phyloP scores from a whole-genome alignment of 2,797 vertebrate genomes.

The Chromis chromis region DNA sequence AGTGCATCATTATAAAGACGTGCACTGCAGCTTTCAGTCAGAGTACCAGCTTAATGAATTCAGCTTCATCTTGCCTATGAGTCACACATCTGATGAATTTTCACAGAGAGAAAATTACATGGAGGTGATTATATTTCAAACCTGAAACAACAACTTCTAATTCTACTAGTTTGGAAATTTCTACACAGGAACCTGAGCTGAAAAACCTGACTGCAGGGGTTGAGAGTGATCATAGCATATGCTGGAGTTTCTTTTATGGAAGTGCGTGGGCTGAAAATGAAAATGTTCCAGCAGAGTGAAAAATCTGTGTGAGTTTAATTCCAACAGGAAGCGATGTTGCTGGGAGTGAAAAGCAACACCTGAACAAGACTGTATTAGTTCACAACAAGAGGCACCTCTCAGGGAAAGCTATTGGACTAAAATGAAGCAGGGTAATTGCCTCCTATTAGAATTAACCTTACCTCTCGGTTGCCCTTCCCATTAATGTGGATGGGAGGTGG shows the following conservation, averaged over 20 bases:
- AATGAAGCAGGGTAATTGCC: background rate
- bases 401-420: background rate
- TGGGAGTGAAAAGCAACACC: constrained; percentile 10
- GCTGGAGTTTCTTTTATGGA: constrained; percentile 1
- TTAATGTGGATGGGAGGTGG: constrained; percentile 88
- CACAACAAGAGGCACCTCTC: background rate
- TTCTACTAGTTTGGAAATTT: background rate
- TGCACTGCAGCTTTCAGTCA: constrained; percentile 19
- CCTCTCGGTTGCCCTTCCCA: constrained; percentile 86
- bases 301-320: constrained; percentile 14
- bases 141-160: background rate
- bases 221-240: too few relatives aligned
- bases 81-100: background rate
- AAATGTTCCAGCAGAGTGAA: constrained; percentile 16
- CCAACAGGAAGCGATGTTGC: background rate
- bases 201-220: background rate
- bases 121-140: constrained; percentile 2
- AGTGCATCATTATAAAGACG: background rate
- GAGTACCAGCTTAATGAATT: background rate
- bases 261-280: constrained; percentile 17
- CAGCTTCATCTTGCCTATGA: constrained; percentile 14
- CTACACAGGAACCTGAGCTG: background rate
- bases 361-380: constrained; percentile 3
- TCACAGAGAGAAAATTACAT: background rate
- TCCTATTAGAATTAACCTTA: constrained; percentile 60